Base-by-base conservation (phyloP, 1,140 invertebrate species). In the Nylanderia fulva region DNA sequence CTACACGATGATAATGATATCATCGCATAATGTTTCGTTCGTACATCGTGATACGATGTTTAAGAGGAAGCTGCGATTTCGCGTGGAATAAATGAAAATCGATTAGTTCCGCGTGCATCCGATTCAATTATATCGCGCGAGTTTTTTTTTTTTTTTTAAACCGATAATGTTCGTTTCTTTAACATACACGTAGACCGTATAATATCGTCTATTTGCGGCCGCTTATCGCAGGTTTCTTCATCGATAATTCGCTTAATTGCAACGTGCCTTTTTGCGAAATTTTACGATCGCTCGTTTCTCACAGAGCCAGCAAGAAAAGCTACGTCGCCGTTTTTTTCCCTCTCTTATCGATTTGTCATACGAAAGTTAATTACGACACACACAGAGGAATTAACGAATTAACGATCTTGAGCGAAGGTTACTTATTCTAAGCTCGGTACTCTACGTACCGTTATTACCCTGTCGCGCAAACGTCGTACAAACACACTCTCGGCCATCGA, bases 391-490 rank as follows among this genome's bases (percentile, higher is more conserved):
- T 71, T 58, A 58, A 58, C 77, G 75, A 80, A 66, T 71, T 42
- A 82, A 24, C 52, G 48, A 54, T 29, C 48, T n/a, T 33, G 33
- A 71, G 52, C 33, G 33, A 58, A 71, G 27, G 18, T n/a, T 75
- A 79, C 52, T 39, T n/a, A n/a, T n/a, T 58, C 29, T 48, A 42
- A 85, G 18, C 29, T 27, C 45, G 68, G 29, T 68, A 68, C 61
- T 66, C 75, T 39, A 66, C 45, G 60, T 72, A 58, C 77, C 66
- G 77, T 82, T 82, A 82, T 80, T 58, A 80, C 2, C 33, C 24
- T 18, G 66, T 39, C 66, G 52, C 36, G 39, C 29, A 71, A 60
- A 82, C 27, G 77, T 33, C 27, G 77, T 33, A 7, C 56, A 58
- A 56, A 71, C 18, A 54, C 15, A 54, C 52, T 58, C 27, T 39